Evolutionary conservation across 2,113 vertebrate species (phyloP).

Genomic region (Phyllostomus hastatus): DNA sequence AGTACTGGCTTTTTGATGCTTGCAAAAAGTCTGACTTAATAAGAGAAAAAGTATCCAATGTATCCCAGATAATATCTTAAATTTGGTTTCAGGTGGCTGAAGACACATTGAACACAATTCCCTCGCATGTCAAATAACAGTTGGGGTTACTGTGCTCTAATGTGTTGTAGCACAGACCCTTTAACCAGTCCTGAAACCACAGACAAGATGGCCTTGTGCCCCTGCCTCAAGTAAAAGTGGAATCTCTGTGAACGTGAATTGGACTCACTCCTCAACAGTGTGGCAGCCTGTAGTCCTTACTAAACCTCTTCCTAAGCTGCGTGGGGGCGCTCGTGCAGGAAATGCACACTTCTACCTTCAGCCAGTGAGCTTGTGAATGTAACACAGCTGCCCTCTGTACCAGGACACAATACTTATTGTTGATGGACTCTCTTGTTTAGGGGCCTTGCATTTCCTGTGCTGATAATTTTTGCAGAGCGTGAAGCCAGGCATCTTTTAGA

Average conservation of each 20-base stretch:
- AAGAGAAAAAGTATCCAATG: neutral
- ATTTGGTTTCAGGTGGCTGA: constrained; percentile 31
- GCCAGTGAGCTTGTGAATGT: neutral
- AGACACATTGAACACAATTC: constrained; percentile 18
- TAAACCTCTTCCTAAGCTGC: neutral
- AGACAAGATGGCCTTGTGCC: neutral
- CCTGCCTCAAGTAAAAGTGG: neutral
- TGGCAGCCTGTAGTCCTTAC: neutral
- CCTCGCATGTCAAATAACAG: neutral
- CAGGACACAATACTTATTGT: neutral
- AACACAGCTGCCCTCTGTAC: neutral
- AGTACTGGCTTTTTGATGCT: neutral
- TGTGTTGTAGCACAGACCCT: neutral
- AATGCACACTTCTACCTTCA: constrained; percentile 12
- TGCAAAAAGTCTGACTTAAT: constrained; percentile 10
- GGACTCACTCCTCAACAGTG: neutral
- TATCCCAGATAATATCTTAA: neutral
- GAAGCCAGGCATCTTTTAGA: constrained; percentile 15
- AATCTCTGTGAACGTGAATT: constrained; percentile 24
- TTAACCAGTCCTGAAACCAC: neutral
- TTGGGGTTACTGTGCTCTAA: neutral
- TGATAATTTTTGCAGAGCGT: neutral
- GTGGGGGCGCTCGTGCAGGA: neutral
- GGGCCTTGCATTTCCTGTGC: neutral
- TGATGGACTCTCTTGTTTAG: neutral